Evolutionary conservation across 2,888 invertebrate species (phyloP).

Genomic region (Nephrotoma guestfalica): DNA sequence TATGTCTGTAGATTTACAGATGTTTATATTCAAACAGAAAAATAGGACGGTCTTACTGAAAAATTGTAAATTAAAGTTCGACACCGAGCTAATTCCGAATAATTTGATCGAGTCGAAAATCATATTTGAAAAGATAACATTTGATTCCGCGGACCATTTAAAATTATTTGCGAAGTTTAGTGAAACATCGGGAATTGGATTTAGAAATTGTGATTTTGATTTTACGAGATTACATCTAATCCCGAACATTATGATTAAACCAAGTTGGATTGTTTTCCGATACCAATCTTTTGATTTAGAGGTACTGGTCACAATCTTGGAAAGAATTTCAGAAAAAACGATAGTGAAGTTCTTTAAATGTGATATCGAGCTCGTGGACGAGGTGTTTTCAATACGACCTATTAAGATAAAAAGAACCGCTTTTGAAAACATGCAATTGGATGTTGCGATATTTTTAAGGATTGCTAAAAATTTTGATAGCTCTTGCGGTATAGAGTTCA

Average conservation of each 20-base stretch:
- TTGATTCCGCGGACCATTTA: too few relatives aligned
- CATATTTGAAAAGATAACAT: too few relatives aligned
- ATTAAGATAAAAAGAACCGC: background rate
- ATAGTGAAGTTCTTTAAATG: background rate
- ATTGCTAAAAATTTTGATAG: background rate
- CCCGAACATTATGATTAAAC: background rate
- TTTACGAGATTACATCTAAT: background rate
- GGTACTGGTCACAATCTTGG: background rate
- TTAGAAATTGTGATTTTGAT: background rate
- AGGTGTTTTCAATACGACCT: background rate
- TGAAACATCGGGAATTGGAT: background rate
- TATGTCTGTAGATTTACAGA: too few relatives aligned
- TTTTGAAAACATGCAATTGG: background rate
- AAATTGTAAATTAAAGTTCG: too few relatives aligned
- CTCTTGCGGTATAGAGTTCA: background rate
- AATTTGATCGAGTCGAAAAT: too few relatives aligned
- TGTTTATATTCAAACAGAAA: too few relatives aligned
- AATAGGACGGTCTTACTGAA: too few relatives aligned
- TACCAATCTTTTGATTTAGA: background rate
- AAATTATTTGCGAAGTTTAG: too few relatives aligned
- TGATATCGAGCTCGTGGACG: background rate
- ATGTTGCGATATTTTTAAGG: background rate
- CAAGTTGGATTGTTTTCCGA: background rate
- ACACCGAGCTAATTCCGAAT: too few relatives aligned
- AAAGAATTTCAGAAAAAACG: background rate